Conservation (phyloP, 2,797 vertebrate species). For the Eurystomus glaucurus region DNA sequence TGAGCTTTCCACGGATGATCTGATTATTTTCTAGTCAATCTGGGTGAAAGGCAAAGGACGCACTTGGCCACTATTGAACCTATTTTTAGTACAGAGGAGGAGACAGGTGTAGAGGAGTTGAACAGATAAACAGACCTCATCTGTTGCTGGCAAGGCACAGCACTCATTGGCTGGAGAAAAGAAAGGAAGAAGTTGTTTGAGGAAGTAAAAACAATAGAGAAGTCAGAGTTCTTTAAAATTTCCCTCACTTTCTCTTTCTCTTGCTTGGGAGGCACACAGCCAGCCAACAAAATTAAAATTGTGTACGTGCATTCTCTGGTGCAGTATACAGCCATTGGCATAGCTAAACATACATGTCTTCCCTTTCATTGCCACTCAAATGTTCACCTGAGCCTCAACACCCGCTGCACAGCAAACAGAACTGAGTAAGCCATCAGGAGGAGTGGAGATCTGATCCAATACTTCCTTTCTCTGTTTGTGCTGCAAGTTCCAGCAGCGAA, state of each 20-base stretch:
- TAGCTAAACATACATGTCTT: rapidly evolving
- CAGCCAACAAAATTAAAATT: background rate
- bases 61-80: background rate
- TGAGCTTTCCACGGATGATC: background rate
- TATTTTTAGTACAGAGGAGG: background rate
- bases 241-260: background rate
- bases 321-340: background rate
- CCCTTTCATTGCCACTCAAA: background rate
- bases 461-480: background rate
- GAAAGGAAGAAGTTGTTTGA: background rate
- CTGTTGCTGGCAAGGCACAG: background rate
- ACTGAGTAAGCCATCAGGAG: background rate
- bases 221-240: background rate
- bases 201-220: background rate
- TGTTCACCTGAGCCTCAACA: rapidly evolving
- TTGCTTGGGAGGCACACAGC: background rate
- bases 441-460: background rate
- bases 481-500: background rate
- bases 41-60: background rate
- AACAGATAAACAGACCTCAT: background rate
- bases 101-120: background rate
- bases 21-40: background rate
- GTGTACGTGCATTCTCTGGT: rapidly evolving
- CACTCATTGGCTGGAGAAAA: background rate
- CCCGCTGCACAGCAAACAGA: background rate